Conservation (phyloP, 2,888 invertebrate species). For the Aphidius colemani region DNA sequence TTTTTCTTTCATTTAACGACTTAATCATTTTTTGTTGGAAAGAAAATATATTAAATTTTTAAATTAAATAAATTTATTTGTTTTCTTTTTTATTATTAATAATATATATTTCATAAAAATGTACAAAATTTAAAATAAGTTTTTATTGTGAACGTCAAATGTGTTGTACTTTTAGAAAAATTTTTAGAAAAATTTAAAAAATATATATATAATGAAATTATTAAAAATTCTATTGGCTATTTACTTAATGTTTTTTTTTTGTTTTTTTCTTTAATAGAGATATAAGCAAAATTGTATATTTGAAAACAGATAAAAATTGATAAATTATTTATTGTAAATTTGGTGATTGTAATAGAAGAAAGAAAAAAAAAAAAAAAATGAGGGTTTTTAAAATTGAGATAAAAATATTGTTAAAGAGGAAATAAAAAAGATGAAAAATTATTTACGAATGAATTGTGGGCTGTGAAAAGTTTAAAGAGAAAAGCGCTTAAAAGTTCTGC, state of each 20-base stretch:
- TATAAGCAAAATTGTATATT: constrained; percentile 43
- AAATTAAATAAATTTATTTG: no score
- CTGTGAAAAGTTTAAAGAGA: constrained; percentile 51
- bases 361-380: constrained; percentile 17
- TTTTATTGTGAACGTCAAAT: constrained; percentile 10
- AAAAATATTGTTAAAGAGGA: constrained; percentile 31
- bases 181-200: constrained; percentile 11
- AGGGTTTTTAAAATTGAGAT: constrained; percentile 27
- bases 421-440: constrained; percentile 27
- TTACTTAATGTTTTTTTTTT: constrained; percentile 45
- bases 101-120: not conserved
- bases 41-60: no score
- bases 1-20: no score
- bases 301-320: constrained; percentile 37
- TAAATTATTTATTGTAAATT: constrained; percentile 59
- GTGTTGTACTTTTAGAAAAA: constrained; percentile 25
- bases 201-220: constrained; percentile 18
- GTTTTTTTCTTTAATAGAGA: not conserved
- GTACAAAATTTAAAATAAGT: constrained; percentile 1
- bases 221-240: constrained; percentile 44
- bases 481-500: constrained; percentile 30
- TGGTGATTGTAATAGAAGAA: constrained; percentile 28
- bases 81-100: no score
- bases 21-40: no score
- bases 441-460: constrained; percentile 52